Conservation (phyloP, 2,888 invertebrate species). For the Smittia aterrima region DNA sequence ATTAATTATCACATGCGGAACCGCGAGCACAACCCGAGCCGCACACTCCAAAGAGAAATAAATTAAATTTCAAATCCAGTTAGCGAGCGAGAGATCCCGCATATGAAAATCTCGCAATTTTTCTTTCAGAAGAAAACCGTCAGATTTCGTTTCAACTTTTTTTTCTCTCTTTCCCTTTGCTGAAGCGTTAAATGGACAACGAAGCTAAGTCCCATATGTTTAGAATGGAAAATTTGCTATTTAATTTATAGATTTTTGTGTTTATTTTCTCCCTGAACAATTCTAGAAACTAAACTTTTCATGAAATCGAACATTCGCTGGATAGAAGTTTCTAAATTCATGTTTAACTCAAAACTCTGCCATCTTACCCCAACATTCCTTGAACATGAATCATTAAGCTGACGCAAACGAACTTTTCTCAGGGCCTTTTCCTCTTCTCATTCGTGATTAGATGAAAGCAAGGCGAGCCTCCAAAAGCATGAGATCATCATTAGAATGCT, state of each 20-base stretch:
- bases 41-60: neutral
- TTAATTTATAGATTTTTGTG: neutral
- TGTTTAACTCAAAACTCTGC: too few relatives aligned
- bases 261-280: neutral
- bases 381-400: too few relatives aligned
- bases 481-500: neutral
- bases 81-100: neutral
- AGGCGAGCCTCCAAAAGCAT: neutral
- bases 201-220: neutral
- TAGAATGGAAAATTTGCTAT: neutral
- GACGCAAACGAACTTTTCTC: too few relatives aligned
- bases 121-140: constrained; percentile 12
- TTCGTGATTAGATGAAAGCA: too few relatives aligned
- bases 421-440: too few relatives aligned
- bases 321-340: too few relatives aligned
- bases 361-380: too few relatives aligned
- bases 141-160: neutral
- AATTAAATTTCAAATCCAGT: constrained; percentile 29
- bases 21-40: neutral
- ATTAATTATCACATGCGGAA: constrained; percentile 30
- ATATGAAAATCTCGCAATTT: neutral
- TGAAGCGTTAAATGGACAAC: too few relatives aligned
- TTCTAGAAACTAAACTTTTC: too few relatives aligned
- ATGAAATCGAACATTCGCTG: too few relatives aligned
- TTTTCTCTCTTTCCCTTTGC: too few relatives aligned